Conservation (phyloP, 2,797 vertebrate species). For the Psittacula derbiana region DNA sequence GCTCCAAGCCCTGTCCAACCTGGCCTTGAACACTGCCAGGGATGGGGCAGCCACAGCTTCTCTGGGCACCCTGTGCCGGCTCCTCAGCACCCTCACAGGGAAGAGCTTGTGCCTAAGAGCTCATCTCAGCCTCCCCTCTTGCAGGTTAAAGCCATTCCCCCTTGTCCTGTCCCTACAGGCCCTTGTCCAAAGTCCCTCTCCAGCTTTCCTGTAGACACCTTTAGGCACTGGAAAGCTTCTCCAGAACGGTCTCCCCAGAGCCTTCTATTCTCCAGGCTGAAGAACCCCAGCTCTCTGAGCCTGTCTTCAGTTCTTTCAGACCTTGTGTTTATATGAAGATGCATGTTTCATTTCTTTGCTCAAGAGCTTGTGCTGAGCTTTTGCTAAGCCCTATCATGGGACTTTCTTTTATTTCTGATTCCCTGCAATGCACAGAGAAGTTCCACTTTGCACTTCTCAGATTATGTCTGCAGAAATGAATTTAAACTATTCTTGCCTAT, state of each 20-base stretch:
- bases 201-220: neutral
- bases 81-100: neutral
- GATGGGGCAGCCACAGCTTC: too few relatives aligned
- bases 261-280: neutral
- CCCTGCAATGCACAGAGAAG: neutral
- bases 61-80: too few relatives aligned
- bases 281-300: neutral
- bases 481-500: neutral
- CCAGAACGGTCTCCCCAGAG: neutral
- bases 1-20: neutral
- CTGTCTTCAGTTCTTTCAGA: neutral
- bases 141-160: neutral
- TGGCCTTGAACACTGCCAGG: neutral
- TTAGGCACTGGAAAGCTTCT: neutral
- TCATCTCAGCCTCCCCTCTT: neutral
- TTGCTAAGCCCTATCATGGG: conserved; percentile 13
- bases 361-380: neutral
- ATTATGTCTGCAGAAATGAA: neutral
- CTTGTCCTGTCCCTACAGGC: neutral
- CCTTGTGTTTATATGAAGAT: neutral
- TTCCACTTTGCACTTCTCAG: neutral
- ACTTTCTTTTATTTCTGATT: conserved; percentile 2
- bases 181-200: neutral
- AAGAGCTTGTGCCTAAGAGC: neutral
- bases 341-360: neutral